These are phyloP conservation scores for Egretta garzetta DNA, from an alignment of 2,113 vertebrate species.

Conservation along the genomic window DNA sequence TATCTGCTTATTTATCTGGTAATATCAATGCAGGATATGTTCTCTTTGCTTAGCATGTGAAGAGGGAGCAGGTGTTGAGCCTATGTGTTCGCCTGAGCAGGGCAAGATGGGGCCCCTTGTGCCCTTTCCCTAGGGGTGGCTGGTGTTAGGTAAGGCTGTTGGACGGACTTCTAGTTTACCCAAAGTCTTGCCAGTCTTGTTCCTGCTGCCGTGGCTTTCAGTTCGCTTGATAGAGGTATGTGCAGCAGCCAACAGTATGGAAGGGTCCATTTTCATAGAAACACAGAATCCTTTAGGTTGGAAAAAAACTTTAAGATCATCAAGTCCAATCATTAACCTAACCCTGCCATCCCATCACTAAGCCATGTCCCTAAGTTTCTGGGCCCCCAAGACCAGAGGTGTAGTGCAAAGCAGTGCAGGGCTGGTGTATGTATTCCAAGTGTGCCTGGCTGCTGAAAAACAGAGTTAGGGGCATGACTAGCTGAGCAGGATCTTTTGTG, in stretches of 20 bases:
- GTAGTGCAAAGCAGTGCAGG: background rate
- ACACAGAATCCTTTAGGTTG: no score
- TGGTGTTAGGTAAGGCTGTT: background rate
- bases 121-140: background rate
- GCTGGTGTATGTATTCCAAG: background rate
- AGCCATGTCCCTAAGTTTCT: background rate
- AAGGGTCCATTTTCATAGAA: background rate
- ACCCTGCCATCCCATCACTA: no score
- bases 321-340: no score
- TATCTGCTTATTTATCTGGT: slow-evolving; percentile 16
- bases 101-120: background rate
- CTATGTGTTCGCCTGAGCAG: background rate
- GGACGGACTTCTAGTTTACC: background rate
- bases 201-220: background rate
- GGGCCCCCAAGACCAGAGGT: background rate
- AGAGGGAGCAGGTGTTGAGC: background rate
- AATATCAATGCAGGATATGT: background rate
- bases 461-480: background rate
- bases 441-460: background rate
- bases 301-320: no score
- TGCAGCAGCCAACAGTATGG: background rate
- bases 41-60: background rate
- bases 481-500: background rate
- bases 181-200: background rate
- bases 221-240: background rate